Evolutionary conservation across 2,888 invertebrate genomes (phyloP).

Genomic region (Pomacea canaliculata): DNA sequence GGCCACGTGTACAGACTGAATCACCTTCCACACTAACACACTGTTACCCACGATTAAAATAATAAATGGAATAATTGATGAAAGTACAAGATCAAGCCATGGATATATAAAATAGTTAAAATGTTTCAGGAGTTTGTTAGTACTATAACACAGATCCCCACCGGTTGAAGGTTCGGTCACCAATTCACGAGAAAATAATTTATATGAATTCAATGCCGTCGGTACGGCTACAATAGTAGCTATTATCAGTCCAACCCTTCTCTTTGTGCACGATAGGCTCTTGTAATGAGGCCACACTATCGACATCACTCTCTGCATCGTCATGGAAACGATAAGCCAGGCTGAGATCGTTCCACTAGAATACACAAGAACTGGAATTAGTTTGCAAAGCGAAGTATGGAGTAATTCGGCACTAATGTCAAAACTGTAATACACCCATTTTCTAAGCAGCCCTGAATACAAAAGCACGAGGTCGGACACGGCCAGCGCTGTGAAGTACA

Average conservation of each 20-base stretch:
- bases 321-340: background rate
- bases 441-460: background rate
- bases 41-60: background rate
- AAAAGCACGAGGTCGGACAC: background rate
- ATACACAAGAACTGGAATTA: background rate
- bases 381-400: background rate
- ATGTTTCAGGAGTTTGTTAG: no score
- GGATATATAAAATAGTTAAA: no score
- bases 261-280: background rate
- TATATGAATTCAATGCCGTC: background rate
- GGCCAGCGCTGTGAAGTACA: background rate
- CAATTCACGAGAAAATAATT: no score
- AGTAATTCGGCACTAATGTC: background rate
- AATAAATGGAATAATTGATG: background rate
- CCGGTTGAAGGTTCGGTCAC: background rate
- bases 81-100: background rate
- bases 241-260: background rate
- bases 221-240: background rate
- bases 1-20: background rate
- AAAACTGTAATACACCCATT: background rate
- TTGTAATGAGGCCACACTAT: background rate
- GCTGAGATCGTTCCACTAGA: background rate
- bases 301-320: background rate
- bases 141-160: background rate
- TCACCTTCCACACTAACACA: constrained; percentile 1